phyloP scores from a whole-genome alignment of 2,797 vertebrate genomes.

The Nasua narica region DNA sequence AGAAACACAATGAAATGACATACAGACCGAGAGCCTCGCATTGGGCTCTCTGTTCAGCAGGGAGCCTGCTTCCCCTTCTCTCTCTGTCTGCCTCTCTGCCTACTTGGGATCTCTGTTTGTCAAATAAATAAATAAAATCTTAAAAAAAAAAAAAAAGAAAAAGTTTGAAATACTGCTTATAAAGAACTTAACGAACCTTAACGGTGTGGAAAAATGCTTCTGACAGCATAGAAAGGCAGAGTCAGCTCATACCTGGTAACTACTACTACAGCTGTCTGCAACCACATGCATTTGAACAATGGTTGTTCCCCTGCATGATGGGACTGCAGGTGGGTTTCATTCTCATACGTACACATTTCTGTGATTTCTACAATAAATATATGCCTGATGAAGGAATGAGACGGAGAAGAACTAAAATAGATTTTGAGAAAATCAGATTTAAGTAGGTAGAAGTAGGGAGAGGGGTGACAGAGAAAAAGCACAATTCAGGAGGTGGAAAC shows the following conservation, averaged over 20 bases:
- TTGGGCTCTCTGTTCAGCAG: too few species aligned
- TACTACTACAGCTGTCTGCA: background rate
- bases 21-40: too few species aligned
- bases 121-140: too few species aligned
- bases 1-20: background rate
- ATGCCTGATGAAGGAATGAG: background rate
- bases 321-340: background rate
- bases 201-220: background rate
- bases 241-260: background rate
- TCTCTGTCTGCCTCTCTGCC: too few species aligned
- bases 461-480: background rate
- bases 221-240: background rate
- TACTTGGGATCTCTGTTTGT: too few species aligned
- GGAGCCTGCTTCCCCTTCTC: too few species aligned
- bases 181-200: background rate
- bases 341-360: background rate
- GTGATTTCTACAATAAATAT: background rate
- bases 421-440: background rate
- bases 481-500: background rate
- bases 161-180: background rate
- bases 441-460: background rate
- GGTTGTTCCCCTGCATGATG: background rate
- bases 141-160: background rate
- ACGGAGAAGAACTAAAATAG: background rate
- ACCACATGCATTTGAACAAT: background rate